Base-by-base conservation (phyloP, 2,797 vertebrate genomes). In the Microctenopoma steveboyesi region DNA sequence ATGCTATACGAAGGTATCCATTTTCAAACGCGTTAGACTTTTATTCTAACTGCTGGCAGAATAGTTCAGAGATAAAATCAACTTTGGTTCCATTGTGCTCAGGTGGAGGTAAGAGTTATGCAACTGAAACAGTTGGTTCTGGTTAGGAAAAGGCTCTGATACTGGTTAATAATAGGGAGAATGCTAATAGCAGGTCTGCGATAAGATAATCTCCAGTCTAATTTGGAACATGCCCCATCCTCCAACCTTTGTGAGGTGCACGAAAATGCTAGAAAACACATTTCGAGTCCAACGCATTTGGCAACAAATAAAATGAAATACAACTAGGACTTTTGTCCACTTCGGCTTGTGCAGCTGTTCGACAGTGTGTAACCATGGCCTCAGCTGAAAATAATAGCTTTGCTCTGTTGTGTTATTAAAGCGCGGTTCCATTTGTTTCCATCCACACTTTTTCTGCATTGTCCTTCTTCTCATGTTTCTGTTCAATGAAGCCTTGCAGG, bases 391-490 rank as follows among this genome's bases (percentile, higher is more conserved):
- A 51, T 28, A 58, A 56, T 16, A 13, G 13, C 25, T 27, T 28
- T 25, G 45, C 61, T 77, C 65, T 52, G 45, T 12, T 57, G 48
- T 52, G 12, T 61, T 74, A 49, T 55, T 48, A 72, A 54, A 65
- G 61, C 65, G 71, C 45, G 53, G 40, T 64, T 49, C 22, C 30
- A 62, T 72, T 70, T 64, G 57, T 18, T 18, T 58, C 51, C 35
- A 47, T 66, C 81, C 25, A 76, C 60, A 82, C 62, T 50, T 55
- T 35, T n/a, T 35, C 9, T 35, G 33, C 54, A 56, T 45, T 53
- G 43, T 56, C 14, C 7, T 42, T 58, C 55, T 46, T 78, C 64
- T 85, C 61, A 14, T 56, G 76, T 85, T 87, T 89, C 74, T 35
- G 1, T 35, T 35, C 7, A 35, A 6, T 3, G 33, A 8, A 35